phyloP scores from a whole-genome alignment of 64 coral and sea anemone species.

The Orbicella faveolata region DNA sequence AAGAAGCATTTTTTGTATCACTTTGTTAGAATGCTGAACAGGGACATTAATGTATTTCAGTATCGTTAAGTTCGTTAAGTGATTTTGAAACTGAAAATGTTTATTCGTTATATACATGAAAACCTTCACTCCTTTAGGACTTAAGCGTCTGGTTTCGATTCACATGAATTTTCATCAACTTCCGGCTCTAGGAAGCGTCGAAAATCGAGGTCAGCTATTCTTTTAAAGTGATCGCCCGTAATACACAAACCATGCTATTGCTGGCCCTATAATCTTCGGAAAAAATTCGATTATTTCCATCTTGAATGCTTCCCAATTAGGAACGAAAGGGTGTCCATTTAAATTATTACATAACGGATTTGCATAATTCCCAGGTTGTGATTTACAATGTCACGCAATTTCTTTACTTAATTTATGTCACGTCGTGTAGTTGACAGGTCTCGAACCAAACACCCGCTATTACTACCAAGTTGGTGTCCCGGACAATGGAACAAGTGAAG shows the following conservation, averaged over 20 bases:
- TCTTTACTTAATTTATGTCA: not conserved
- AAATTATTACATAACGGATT: not conserved
- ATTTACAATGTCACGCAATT: not conserved
- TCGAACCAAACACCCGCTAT: constrained; percentile 61
- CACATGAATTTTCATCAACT: not conserved
- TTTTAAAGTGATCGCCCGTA: no score
- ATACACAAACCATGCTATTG: not conserved
- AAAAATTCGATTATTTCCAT: not conserved
- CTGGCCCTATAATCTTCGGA: not conserved
- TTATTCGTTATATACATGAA: not conserved
- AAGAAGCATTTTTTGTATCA: no score
- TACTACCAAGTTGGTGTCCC: constrained; percentile 76
- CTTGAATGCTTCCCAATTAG: not conserved
- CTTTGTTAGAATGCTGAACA: no score
- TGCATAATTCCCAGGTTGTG: not conserved
- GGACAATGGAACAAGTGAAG: constrained; percentile 37
- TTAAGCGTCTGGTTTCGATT: not conserved
- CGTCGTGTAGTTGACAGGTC: constrained; percentile 58
- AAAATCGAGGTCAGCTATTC: not conserved
- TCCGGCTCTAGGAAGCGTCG: not conserved
- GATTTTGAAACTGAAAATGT: not conserved
- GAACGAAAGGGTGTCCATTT: not conserved
- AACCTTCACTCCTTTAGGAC: no score
- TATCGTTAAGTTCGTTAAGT: not conserved
- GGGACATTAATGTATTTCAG: not conserved